Evolutionary conservation across 2,797 vertebrate species (phyloP), one percentile per base, ranked within the genome.

Genomic region (Martes flavigula): DNA sequence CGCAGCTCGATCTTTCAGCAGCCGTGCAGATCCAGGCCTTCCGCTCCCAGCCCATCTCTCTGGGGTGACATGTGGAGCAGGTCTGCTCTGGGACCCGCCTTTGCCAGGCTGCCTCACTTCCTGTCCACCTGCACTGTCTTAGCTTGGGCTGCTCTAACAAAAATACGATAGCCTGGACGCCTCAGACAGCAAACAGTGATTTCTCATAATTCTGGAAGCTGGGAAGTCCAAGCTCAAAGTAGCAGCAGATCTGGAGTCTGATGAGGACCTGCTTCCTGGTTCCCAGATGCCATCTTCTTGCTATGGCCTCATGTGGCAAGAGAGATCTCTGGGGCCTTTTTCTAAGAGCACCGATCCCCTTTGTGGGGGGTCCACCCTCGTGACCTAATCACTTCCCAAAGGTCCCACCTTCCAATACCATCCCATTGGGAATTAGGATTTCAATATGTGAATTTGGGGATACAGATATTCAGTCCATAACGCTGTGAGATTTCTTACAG

Each of bases 41-140:
- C 48, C 1, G 0, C 27, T 6, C 30, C 56, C 21, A 0, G 17
- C 11, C 13, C 15, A 14, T 15, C 62, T 32, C 62, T 17, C 62
- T 30, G 5, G 30, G 23, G 38, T 18, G 54, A 25, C 7, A 0
- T 35, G 13, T 13, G 14, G 6, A 21, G 54, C 30, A 20, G 54
- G 30, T 14, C 62, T 60, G 66, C 77, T 2, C 35, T n/a, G 46
- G 43, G 32, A 5, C 54, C 13, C 0, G 0, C 78, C 40, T 68
- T 40, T 66, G 64, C 40, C 72, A 27, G 72, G 30, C 89, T 40
- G 18, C 90, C 40, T 15, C 56, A 1, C 70, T 21, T 3, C 13
- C 23, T 20, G 18, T 6, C 51, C 15, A 32, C 64, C 15, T 27
- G 0, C 3, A 0, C 56, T 4, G 20, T 25, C 48, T 62, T 35